These are phyloP conservation scores for Sinocyclocheilus grahami DNA, from an alignment of 2,113 vertebrate species.

Conservation along the genomic window DNA sequence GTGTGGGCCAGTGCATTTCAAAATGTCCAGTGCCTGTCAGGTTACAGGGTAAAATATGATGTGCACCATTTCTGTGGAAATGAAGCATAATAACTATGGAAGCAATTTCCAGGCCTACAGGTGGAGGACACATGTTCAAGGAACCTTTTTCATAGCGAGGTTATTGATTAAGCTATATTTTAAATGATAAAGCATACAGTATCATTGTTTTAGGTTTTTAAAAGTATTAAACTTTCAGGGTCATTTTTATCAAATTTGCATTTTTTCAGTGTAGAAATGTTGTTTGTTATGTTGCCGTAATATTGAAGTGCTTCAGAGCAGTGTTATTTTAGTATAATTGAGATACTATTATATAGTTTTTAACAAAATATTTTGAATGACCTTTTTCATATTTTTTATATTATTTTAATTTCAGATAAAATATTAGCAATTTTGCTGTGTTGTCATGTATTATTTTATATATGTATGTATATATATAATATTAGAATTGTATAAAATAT, in stretches of 20 bases:
- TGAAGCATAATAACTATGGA: neutral
- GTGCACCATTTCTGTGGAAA: neutral
- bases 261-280: neutral
- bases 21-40: conserved; percentile 15
- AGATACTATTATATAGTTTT: too few species aligned
- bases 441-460: too few species aligned
- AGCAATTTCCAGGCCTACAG: neutral
- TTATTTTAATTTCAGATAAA: too few species aligned
- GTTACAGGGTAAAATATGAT: neutral
- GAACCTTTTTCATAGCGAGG: neutral
- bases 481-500: too few species aligned
- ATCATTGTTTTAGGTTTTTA: neutral
- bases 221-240: neutral
- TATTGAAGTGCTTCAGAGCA: too few species aligned
- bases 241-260: too few species aligned
- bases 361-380: too few species aligned
- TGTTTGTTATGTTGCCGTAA: neutral
- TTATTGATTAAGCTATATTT: neutral
- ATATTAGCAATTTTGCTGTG: too few species aligned
- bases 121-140: neutral
- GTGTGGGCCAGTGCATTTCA: conserved; percentile 37
- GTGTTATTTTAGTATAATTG: too few species aligned
- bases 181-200: too few species aligned
- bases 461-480: too few species aligned
- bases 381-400: too few species aligned